These are phyloP conservation scores for Torymus texanus DNA, from an alignment of 2,888 invertebrate species.

Conservation along the genomic window DNA sequence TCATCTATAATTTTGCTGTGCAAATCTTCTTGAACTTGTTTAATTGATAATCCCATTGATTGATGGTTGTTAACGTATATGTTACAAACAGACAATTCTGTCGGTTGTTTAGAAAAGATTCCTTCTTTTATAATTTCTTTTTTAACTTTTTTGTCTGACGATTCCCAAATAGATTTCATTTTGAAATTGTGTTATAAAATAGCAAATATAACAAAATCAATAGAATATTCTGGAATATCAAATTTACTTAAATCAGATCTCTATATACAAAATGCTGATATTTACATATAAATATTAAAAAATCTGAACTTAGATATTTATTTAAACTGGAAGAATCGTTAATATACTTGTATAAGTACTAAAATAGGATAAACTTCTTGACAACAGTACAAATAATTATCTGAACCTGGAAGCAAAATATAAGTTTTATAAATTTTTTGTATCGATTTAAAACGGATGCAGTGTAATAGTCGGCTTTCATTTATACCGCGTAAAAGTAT, in stretches of 20 bases:
- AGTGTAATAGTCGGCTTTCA: too few relatives aligned
- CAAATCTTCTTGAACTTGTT: conserved; percentile 55
- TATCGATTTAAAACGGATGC: too few relatives aligned
- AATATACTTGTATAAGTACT: too few relatives aligned
- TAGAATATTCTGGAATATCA: not conserved
- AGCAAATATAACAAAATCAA: not conserved
- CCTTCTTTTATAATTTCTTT: conserved; percentile 65
- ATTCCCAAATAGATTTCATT: conserved; percentile 47
- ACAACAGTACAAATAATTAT: too few relatives aligned
- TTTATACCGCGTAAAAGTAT: too few relatives aligned
- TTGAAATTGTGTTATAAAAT: not conserved
- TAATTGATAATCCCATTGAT: conserved; percentile 21
- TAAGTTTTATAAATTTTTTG: too few relatives aligned
- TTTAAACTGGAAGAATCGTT: too few relatives aligned
- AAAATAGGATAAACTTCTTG: too few relatives aligned
- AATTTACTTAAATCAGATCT: not conserved
- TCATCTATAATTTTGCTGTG: conserved; percentile 73
- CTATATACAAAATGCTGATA: too few relatives aligned
- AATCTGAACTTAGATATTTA: too few relatives aligned
- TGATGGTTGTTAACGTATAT: conserved; percentile 61
- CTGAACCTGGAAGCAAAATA: too few relatives aligned
- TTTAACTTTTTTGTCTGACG: conserved; percentile 59
- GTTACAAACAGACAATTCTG: conserved; percentile 65
- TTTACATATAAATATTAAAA: too few relatives aligned
- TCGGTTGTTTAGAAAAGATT: conserved; percentile 63